Percentiles rank a stretch among this genome's conserved stretches.
phyloP scores from a whole-genome alignment of 2,797 vertebrate species.

The Arrhamphus sclerolepis region DNA sequence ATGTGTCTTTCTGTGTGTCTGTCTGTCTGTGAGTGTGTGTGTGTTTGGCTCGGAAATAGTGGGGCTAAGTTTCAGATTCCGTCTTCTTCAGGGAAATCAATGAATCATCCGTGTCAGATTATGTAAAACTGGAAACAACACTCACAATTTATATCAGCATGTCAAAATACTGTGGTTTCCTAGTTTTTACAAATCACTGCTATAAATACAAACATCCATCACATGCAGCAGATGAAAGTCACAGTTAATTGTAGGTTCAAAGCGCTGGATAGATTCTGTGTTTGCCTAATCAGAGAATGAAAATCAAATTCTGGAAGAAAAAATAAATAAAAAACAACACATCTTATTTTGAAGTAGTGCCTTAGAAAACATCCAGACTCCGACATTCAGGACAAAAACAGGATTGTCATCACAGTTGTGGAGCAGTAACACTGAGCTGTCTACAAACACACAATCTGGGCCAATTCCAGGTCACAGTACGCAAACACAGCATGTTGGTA shows the following conservation, averaged over 20 bases:
- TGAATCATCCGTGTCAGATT: slow-evolving; percentile 21
- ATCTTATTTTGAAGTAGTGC: not conserved
- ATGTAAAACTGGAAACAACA: slow-evolving; percentile 38
- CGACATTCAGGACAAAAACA: slow-evolving; percentile 5
- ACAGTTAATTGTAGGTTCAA: not conserved
- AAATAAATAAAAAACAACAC: too few species aligned
- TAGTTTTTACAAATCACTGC: slow-evolving; percentile 15
- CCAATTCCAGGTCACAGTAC: slow-evolving; percentile 34
- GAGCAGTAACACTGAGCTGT: slow-evolving; percentile 2
- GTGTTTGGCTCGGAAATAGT: slow-evolving; percentile 8
- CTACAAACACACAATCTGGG: slow-evolving; percentile 16
- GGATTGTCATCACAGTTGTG: slow-evolving; percentile 8
- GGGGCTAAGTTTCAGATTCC: not conserved
- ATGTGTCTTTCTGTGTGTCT: slow-evolving; percentile 7
- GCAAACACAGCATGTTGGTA: slow-evolving; percentile 36
- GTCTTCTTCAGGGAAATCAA: slow-evolving; percentile 33
- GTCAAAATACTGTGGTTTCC: slow-evolving; percentile 4
- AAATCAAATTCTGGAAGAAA: not conserved
- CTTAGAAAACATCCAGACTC: not conserved
- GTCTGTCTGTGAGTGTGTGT: slow-evolving; percentile 2
- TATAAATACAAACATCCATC: slow-evolving; percentile 2
- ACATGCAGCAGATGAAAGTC: not conserved
- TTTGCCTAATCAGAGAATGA: slow-evolving; percentile 4
- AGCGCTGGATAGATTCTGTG: not conserved
- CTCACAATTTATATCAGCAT: not conserved